Percentiles rank a stretch among this genome's conserved stretches.
phyloP scores from a whole-genome alignment of 2,888 invertebrate species.

The Pharmacophagus antenor region DNA sequence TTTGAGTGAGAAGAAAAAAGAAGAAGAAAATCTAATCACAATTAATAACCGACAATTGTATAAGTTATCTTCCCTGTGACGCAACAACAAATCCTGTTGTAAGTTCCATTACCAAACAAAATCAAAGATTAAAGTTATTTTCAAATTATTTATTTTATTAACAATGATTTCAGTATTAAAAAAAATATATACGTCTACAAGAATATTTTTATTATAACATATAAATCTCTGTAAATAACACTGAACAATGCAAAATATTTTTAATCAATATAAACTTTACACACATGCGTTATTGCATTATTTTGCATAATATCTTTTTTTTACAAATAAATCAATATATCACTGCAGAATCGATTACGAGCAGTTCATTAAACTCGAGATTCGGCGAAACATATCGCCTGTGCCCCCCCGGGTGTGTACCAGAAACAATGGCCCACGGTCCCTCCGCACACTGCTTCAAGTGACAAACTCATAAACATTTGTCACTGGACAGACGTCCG shows the following conservation, averaged over 20 bases:
- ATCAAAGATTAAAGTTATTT: too few relatives aligned
- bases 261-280: constrained; percentile 4
- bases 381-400: constrained; percentile 51
- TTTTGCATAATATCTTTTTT: constrained; percentile 29
- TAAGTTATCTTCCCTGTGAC: too few relatives aligned
- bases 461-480: constrained; percentile 81
- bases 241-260: background rate
- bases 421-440: constrained; percentile 55
- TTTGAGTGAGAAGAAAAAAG: too few relatives aligned
- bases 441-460: constrained; percentile 52
- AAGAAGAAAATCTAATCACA: too few relatives aligned
- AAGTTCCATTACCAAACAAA: too few relatives aligned
- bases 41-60: too few relatives aligned
- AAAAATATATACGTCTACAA: too few relatives aligned
- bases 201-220: too few relatives aligned
- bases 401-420: constrained; percentile 53
- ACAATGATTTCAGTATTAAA: too few relatives aligned
- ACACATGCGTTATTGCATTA: constrained; percentile 5
- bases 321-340: constrained; percentile 29
- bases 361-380: constrained; percentile 58
- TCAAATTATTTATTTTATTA: too few relatives aligned
- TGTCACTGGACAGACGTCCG: constrained; percentile 73
- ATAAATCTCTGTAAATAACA: too few relatives aligned
- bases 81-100: too few relatives aligned
- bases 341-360: constrained; percentile 44